phyloP scores from a whole-genome alignment of 2,797 vertebrate species.

The Cyprinodon diabolis region DNA sequence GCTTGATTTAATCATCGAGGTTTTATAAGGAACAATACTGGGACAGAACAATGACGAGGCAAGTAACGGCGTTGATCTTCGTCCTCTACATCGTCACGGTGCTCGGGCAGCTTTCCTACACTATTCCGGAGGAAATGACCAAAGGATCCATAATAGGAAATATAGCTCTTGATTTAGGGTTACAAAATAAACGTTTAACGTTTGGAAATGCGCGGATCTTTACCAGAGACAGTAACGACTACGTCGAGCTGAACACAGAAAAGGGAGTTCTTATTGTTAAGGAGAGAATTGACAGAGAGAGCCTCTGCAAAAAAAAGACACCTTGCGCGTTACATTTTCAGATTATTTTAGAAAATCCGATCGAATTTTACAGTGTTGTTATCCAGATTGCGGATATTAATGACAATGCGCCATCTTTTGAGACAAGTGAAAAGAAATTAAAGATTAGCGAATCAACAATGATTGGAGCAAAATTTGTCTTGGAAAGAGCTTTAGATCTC shows the following conservation, averaged over 20 bases:
- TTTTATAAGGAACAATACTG: conserved; percentile 15
- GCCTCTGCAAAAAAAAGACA: conserved; percentile 69
- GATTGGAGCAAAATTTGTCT: conserved; percentile 44
- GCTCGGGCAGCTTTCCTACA: conserved; percentile 66
- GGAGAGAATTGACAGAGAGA: conserved; percentile 83
- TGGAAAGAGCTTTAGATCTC: conserved; percentile 53
- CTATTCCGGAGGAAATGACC: conserved; percentile 71
- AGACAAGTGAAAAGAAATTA: conserved; percentile 47
- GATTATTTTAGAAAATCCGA: conserved; percentile 75
- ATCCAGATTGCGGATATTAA: conserved; percentile 78
- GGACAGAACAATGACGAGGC: conserved; percentile 58
- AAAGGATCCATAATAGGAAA: conserved; percentile 68
- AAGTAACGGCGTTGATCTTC: conserved; percentile 42
- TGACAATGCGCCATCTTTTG: conserved; percentile 73
- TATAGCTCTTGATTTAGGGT: conserved; percentile 71
- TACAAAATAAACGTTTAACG: conserved; percentile 59
- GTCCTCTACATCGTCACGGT: conserved; percentile 39
- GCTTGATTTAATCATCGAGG: rapidly evolving
- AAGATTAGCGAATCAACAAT: conserved; percentile 59
- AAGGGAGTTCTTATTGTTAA: conserved; percentile 81
- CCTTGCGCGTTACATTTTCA: conserved; percentile 70
- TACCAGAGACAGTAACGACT: conserved; percentile 54
- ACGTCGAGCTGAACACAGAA: conserved; percentile 80
- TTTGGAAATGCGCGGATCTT: conserved; percentile 60
- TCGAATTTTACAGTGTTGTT: conserved; percentile 70